Conservation (phyloP, 1,140 invertebrate genomes). For the Elysia chlorotica region DNA sequence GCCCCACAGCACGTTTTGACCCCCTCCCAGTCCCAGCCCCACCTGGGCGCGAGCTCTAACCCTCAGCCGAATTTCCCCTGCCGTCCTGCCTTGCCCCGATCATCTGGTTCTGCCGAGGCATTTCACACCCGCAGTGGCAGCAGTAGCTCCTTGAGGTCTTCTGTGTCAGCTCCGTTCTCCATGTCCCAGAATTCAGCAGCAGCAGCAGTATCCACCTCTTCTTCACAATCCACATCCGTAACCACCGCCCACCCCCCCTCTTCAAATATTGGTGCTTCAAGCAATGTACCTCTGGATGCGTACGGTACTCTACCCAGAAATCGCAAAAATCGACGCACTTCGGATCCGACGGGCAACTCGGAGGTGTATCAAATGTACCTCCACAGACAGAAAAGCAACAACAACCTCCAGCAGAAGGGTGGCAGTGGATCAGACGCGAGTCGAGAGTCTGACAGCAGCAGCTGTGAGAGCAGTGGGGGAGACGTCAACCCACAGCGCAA, state of each 20-base stretch:
- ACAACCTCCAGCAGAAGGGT: slow-evolving; percentile 21
- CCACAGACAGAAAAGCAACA: slow-evolving; percentile 36
- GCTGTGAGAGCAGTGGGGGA: slow-evolving; percentile 22
- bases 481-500: slow-evolving; percentile 24
- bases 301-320: slow-evolving; percentile 41
- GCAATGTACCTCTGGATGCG: slow-evolving; percentile 30
- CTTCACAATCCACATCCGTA: slow-evolving; percentile 11
- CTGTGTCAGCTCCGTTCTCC: slow-evolving; percentile 17
- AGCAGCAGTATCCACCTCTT: no score
- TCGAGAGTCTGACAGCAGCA: slow-evolving; percentile 26
- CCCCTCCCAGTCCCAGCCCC: no score
- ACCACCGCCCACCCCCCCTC: slow-evolving; percentile 13
- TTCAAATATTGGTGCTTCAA: no score
- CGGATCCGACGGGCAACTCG: slow-evolving; percentile 21
- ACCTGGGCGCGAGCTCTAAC: background rate
- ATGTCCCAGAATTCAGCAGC: slow-evolving; percentile 24
- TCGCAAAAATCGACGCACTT: slow-evolving; percentile 18
- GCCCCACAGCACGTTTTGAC: background rate
- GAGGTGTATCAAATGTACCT: slow-evolving; percentile 35
- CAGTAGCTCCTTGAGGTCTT: slow-evolving; percentile 15
- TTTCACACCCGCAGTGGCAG: slow-evolving; percentile 14
- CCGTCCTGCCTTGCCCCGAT: background rate
- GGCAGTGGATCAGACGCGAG: slow-evolving; percentile 27
- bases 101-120: background rate
- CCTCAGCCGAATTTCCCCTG: background rate